These are phyloP conservation scores for Coryphaenoides rupestris DNA, from an alignment of 2,113 vertebrate genomes.

Conservation along the genomic window DNA sequence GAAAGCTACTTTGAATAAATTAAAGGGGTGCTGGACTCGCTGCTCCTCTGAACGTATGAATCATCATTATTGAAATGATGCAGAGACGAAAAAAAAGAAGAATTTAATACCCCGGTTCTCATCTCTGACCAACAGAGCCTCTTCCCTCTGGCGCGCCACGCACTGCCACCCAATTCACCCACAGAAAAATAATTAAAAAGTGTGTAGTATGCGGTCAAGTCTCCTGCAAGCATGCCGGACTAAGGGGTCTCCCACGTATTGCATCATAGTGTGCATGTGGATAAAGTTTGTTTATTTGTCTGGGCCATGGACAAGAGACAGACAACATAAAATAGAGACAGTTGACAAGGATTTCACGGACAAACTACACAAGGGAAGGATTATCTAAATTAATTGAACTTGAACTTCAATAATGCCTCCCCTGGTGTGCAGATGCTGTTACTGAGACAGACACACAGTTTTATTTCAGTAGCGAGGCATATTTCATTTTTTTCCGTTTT, in stretches of 20 bases:
- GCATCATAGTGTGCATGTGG: neutral
- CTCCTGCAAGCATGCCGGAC: neutral
- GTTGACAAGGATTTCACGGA: neutral
- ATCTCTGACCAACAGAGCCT: neutral
- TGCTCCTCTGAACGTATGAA: conserved; percentile 26
- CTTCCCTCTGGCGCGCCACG: neutral
- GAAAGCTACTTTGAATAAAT: conserved; percentile 22
- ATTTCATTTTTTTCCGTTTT: too few species aligned
- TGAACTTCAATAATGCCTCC: neutral
- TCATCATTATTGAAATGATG: conserved; percentile 36
- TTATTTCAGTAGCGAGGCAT: too few species aligned
- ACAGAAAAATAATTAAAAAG: neutral
- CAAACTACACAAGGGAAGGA: neutral
- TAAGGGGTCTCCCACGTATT: too few species aligned
- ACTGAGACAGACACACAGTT: too few species aligned
- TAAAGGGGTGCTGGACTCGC: conserved; percentile 10
- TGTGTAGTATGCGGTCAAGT: neutral
- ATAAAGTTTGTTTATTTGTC: neutral
- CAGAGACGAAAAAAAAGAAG: conserved; percentile 14
- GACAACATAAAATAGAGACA: neutral
- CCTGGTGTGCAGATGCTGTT: neutral
- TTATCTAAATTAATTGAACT: neutral
- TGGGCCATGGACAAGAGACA: too few species aligned
- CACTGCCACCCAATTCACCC: neutral
- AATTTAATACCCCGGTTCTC: conserved; percentile 28